Conservation (phyloP, 1,140 invertebrate genomes). For the Cydia pomonella region DNA sequence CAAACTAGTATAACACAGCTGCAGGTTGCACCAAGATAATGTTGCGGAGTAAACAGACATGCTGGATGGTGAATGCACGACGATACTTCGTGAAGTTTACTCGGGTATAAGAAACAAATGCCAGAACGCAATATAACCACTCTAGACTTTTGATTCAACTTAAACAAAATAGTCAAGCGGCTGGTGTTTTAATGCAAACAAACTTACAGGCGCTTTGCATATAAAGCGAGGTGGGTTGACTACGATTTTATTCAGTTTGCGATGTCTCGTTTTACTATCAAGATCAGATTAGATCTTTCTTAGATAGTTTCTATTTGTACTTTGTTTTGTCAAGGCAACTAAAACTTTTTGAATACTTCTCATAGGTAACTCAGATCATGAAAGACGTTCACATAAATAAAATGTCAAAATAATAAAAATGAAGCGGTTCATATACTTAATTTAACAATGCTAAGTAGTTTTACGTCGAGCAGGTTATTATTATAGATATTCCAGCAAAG, state of each 20-base stretch:
- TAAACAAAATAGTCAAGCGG: slow-evolving; percentile 80
- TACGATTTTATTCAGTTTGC: slow-evolving; percentile 80
- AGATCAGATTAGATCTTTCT: slow-evolving; percentile 53
- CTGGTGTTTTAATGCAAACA: slow-evolving; percentile 81
- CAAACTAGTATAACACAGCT: slow-evolving; percentile 5
- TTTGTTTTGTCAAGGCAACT: slow-evolving; percentile 43
- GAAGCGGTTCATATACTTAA: slow-evolving; percentile 21
- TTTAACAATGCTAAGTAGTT: slow-evolving; percentile 5
- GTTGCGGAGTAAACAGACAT: slow-evolving; percentile 53
- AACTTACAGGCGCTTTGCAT: slow-evolving; percentile 81
- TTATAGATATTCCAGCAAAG: slow-evolving; percentile 22
- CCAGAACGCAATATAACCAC: slow-evolving; percentile 80
- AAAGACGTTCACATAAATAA: slow-evolving; percentile 45
- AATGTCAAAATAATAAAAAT: slow-evolving; percentile 33
- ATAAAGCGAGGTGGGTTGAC: slow-evolving; percentile 80
- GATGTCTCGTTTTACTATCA: slow-evolving; percentile 72
- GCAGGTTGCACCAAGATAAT: slow-evolving; percentile 57
- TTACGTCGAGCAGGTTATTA: slow-evolving; percentile 21
- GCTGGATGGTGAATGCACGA: slow-evolving; percentile 62
- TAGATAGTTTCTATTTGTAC: slow-evolving; percentile 40
- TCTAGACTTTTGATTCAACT: slow-evolving; percentile 72
- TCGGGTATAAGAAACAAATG: slow-evolving; percentile 72
- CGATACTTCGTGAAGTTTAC: slow-evolving; percentile 57
- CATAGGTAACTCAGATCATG: slow-evolving; percentile 58
- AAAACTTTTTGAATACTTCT: slow-evolving; percentile 37